phyloP scores from a whole-genome alignment of 2,113 vertebrate species.

The Lepisosteus oculatus region DNA sequence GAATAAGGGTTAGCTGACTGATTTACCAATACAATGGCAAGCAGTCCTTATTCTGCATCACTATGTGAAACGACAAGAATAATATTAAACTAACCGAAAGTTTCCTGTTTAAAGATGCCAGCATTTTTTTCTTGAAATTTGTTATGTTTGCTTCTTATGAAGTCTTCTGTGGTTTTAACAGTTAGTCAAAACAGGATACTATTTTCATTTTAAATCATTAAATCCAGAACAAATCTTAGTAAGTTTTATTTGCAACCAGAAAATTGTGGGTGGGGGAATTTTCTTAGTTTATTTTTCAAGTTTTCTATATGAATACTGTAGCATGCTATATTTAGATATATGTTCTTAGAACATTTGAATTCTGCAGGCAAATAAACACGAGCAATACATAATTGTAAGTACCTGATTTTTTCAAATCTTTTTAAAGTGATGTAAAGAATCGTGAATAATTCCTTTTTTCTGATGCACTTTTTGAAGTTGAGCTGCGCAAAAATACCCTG shows the following conservation, averaged over 20 bases:
- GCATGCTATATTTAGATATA: constrained; percentile 61
- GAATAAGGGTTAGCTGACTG: too few relatives aligned
- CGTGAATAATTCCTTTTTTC: too few relatives aligned
- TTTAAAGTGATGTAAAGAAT: too few relatives aligned
- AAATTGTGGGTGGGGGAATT: constrained; percentile 57
- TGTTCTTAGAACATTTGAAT: constrained; percentile 54
- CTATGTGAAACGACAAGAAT: constrained; percentile 16
- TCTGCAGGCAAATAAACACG: constrained; percentile 25
- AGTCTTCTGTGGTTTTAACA: constrained; percentile 74
- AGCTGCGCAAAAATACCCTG: too few relatives aligned
- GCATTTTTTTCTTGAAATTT: constrained; percentile 43
- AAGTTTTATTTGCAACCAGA: constrained; percentile 43
- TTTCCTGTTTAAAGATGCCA: constrained; percentile 69
- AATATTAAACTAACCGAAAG: constrained; percentile 55
- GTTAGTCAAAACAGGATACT: constrained; percentile 86
- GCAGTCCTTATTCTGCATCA: constrained; percentile 28
- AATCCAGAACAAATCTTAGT: constrained; percentile 19
- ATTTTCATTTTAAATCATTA: constrained; percentile 59
- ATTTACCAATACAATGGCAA: background rate
- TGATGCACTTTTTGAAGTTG: too few relatives aligned
- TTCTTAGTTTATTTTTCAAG: constrained; percentile 42
- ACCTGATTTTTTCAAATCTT: too few relatives aligned
- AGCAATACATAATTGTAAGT: background rate
- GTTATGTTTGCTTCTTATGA: constrained; percentile 47
- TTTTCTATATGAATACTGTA: constrained; percentile 48